These are phyloP conservation scores for Ernsta delagoae DNA, from an alignment of 2,888 invertebrate genomes.

Conservation along the genomic window DNA sequence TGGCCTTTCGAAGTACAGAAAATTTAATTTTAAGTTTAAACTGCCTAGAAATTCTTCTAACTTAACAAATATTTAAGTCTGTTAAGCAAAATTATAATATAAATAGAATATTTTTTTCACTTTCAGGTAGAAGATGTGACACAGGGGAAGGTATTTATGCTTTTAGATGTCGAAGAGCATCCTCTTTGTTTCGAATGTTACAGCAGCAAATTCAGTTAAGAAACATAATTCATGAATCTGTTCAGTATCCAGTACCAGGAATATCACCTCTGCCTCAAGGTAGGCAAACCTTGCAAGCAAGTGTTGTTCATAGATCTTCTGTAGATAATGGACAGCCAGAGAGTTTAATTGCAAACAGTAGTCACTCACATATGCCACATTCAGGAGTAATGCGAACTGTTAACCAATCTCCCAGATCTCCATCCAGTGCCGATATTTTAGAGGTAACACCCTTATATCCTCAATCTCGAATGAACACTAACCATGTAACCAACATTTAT, in stretches of 20 bases:
- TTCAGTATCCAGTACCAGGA: slow-evolving; percentile 68
- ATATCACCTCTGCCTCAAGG: slow-evolving; percentile 69
- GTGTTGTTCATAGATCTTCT: slow-evolving; percentile 74
- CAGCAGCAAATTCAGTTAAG: slow-evolving; percentile 93
- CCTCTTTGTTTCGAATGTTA: slow-evolving; percentile 93
- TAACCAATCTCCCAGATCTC: slow-evolving; percentile 75
- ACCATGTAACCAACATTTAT: slow-evolving; percentile 83
- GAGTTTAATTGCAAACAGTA: slow-evolving; percentile 55
- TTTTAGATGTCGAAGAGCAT: slow-evolving; percentile 94
- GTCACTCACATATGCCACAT: slow-evolving; percentile 54
- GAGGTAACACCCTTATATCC: slow-evolving; percentile 83
- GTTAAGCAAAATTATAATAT: not conserved
- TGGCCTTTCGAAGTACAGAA: too few relatives aligned
- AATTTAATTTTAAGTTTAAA: too few relatives aligned
- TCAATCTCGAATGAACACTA: slow-evolving; percentile 61
- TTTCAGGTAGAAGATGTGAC: slow-evolving; percentile 89
- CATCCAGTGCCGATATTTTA: slow-evolving; percentile 83
- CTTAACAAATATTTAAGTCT: too few relatives aligned
- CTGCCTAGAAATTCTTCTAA: too few relatives aligned
- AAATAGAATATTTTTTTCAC: slow-evolving; percentile 42
- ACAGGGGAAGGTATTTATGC: slow-evolving; percentile 98
- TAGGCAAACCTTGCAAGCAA: slow-evolving; percentile 73
- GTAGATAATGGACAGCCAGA: slow-evolving; percentile 74
- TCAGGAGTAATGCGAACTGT: slow-evolving; percentile 52
- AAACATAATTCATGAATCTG: slow-evolving; percentile 73